Percentiles rank a stretch among this genome's conserved stretches.
Conservation (phyloP, 2,113 vertebrate genomes). For the Lagenorhynchus albirostris region DNA sequence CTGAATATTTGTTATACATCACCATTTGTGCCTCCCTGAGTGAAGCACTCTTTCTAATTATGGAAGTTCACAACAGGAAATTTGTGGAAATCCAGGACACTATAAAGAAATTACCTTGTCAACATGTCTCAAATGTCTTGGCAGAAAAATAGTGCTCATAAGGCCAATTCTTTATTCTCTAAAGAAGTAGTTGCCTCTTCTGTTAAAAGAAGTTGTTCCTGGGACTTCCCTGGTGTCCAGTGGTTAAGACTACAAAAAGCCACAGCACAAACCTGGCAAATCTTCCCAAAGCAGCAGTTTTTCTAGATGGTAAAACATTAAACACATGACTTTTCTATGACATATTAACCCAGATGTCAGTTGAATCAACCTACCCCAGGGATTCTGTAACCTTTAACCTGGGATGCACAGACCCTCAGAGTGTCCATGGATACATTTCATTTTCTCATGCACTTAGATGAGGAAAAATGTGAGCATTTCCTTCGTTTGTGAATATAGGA, state of each 20-base stretch:
- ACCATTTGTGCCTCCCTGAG: neutral
- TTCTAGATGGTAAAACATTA: neutral
- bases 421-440: neutral
- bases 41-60: neutral
- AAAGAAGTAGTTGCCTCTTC: neutral
- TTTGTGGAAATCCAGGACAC: neutral
- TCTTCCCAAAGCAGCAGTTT: neutral
- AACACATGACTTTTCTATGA: neutral
- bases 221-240: too few relatives aligned
- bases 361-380: neutral
- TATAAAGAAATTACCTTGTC: neutral
- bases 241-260: neutral
- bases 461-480: neutral
- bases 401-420: neutral
- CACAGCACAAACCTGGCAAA: neutral
- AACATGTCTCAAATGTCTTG: neutral
- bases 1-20: neutral
- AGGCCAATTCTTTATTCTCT: neutral
- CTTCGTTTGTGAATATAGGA: neutral
- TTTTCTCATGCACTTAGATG: neutral
- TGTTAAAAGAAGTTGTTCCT: neutral
- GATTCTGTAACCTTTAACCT: neutral
- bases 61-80: neutral
- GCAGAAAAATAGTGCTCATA: neutral
- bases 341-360: neutral